Conservation (phyloP, 2,113 vertebrate genomes). For the Phocoena sinus region DNA sequence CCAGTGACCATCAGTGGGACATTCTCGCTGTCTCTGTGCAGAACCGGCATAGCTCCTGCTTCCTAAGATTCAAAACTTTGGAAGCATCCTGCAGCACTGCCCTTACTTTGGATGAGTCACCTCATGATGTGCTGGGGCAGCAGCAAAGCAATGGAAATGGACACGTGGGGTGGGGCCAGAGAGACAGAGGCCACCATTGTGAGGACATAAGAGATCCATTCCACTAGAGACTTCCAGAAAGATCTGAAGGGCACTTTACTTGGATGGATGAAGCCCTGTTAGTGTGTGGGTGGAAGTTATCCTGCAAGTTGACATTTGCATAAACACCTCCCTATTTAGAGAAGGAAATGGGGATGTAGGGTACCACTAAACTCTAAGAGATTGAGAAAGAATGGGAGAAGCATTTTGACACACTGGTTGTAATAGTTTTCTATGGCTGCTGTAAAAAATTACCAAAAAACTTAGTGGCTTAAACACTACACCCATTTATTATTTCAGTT, state of each 20-base stretch:
- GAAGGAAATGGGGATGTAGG: not conserved
- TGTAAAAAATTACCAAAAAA: not conserved
- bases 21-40: not conserved
- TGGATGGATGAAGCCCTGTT: not conserved
- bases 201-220: not conserved
- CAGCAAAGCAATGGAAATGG: not conserved
- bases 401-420: not conserved
- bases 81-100: not conserved
- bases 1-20: accelerated
- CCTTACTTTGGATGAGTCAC: not conserved
- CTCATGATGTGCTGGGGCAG: not conserved
- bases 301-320: not conserved
- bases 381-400: not conserved
- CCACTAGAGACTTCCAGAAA: not conserved
- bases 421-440: not conserved
- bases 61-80: not conserved
- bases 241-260: not conserved
- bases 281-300: not conserved
- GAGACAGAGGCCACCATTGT: not conserved
- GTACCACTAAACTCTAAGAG: not conserved
- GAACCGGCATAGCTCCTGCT: accelerated
- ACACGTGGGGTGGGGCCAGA: accelerated
- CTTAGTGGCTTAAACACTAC: not conserved
- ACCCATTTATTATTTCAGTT: not conserved
- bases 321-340: not conserved